A percentile compares a stretch with the other conserved stretches of the same genome.
Conservation (phyloP, 2,797 vertebrate genomes). For the Sebastes aleutianus region DNA sequence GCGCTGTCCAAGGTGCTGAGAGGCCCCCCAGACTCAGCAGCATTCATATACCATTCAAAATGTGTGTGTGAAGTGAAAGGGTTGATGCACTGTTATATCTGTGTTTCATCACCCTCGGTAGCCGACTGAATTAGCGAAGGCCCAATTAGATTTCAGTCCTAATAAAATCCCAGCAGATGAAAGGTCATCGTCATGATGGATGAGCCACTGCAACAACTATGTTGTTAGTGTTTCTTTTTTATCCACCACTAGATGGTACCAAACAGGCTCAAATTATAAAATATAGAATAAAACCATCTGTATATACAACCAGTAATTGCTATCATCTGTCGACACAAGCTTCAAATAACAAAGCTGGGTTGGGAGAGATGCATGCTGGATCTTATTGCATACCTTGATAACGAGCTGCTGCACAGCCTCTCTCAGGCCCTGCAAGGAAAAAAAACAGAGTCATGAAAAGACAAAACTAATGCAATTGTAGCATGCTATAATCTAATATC, state of each 20-base stretch:
- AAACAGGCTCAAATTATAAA: conserved; percentile 12
- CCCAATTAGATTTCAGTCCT: conserved; percentile 43
- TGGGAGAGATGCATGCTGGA: not conserved
- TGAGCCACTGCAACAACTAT: not conserved
- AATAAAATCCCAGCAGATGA: conserved; percentile 49
- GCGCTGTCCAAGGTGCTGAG: conserved; percentile 26
- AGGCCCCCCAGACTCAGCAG: not conserved
- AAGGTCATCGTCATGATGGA: conserved; percentile 30
- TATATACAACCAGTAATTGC: not conserved
- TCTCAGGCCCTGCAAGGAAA: conserved; percentile 79
- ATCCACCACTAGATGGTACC: conserved; percentile 62
- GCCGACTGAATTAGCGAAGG: conserved; percentile 32
- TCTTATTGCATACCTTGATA: conserved; percentile 71
- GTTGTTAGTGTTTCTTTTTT: not conserved
- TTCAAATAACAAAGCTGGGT: not conserved
- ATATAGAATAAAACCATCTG: not conserved
- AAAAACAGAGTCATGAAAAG: conserved; percentile 40
- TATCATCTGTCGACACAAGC: not conserved
- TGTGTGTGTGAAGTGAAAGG: not conserved
- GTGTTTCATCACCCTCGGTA: conserved; percentile 31
- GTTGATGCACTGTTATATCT: not conserved
- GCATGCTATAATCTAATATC: conserved; percentile 44
- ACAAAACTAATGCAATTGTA: conserved; percentile 47
- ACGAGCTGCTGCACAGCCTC: conserved; percentile 83
- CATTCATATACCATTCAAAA: not conserved